phyloP scores from a whole-genome alignment of 2,797 vertebrate species.

The Mastacembelus armatus region DNA sequence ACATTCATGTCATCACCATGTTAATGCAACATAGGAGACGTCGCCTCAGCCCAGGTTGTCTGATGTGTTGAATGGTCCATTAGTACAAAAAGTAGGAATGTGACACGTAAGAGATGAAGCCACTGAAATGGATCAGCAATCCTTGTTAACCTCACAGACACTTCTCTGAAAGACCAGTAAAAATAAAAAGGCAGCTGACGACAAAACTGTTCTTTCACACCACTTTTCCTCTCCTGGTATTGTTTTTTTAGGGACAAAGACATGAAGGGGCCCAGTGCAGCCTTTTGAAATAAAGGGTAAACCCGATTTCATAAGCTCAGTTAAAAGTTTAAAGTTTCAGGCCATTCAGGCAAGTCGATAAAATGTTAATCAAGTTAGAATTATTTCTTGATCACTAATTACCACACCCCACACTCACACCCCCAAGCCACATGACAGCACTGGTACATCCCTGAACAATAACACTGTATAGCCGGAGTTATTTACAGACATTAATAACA shows the following conservation, averaged over 20 bases:
- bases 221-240: not conserved
- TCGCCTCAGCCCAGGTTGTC: not conserved
- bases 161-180: no score
- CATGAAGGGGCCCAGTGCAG: not conserved
- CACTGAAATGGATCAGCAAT: conserved; percentile 1
- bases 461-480: conserved; percentile 15
- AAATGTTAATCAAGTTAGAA: conserved; percentile 7
- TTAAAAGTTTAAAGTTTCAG: conserved; percentile 14
- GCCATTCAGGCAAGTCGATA: not conserved
- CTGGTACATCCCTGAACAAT: conserved; percentile 51
- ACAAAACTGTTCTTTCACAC: no score
- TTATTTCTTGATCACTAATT: not conserved
- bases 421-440: conserved; percentile 26
- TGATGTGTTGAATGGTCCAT: not conserved
- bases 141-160: no score
- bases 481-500: conserved; percentile 57
- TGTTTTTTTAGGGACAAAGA: not conserved
- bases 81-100: conserved; percentile 5
- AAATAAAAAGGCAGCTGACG: conserved; percentile 17
- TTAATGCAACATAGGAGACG: not conserved
- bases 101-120: conserved; percentile 9
- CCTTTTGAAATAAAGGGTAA: conserved; percentile 1
- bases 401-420: no score
- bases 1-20: no score
- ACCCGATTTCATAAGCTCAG: not conserved